Evolutionary conservation across 2,113 vertebrate genomes (phyloP).

Genomic region (Phasianus colchicus): DNA sequence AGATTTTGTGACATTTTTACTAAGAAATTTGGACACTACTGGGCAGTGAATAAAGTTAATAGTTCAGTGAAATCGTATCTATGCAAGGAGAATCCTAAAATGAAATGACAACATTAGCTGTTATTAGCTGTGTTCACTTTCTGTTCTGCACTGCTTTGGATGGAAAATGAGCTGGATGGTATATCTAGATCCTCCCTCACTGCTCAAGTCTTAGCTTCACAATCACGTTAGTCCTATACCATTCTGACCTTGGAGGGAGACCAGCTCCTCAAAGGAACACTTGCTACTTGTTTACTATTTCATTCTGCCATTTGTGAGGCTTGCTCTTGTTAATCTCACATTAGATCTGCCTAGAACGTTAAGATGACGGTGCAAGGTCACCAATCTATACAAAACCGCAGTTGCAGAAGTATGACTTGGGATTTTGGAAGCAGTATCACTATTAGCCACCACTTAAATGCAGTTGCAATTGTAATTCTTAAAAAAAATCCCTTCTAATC

Average conservation of each 20-base stretch:
- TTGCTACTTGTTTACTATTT: background rate
- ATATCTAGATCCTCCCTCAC: background rate
- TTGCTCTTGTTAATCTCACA: background rate
- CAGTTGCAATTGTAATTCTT: background rate
- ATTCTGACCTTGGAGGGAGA: background rate
- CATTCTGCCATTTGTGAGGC: background rate
- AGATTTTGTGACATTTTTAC: background rate
- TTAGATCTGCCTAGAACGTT: background rate
- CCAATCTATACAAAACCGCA: background rate
- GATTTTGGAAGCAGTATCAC: background rate
- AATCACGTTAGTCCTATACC: background rate
- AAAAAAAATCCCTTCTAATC: background rate
- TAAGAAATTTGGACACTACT: background rate
- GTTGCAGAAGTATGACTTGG: background rate
- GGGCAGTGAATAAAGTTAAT: background rate
- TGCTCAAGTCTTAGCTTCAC: background rate
- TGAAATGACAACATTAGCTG: background rate
- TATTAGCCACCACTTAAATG: background rate
- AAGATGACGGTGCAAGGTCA: background rate
- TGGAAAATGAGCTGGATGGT: background rate
- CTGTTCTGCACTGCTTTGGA: background rate
- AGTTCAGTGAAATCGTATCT: background rate
- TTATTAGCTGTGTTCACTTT: background rate
- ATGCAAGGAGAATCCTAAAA: background rate
- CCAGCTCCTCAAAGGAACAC: background rate